Percentiles rank a stretch among this genome's conserved stretches.
phyloP scores from a whole-genome alignment of 2,797 vertebrate species.

The Spondyliosoma cantharus region DNA sequence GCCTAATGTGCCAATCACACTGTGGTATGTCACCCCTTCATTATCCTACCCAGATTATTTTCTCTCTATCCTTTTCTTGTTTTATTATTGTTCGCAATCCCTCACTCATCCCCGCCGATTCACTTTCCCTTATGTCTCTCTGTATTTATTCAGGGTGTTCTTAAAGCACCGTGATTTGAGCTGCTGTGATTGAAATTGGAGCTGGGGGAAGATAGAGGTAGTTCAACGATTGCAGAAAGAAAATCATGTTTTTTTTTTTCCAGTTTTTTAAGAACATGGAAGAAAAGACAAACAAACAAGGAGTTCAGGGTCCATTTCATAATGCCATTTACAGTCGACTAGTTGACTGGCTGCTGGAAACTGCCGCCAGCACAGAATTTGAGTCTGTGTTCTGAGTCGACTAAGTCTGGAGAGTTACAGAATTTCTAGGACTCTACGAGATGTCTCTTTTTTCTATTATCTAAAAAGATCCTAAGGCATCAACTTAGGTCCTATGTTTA shows the following conservation, averaged over 20 bases:
- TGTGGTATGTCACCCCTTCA: conserved; percentile 75
- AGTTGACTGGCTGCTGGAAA: not conserved
- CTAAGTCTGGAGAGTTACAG: not conserved
- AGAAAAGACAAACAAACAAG: not conserved
- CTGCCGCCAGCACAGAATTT: not conserved
- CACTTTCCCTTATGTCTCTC: conserved; percentile 14
- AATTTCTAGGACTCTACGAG: too few relatives aligned
- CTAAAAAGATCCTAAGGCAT: too few relatives aligned
- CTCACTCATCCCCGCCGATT: conserved; percentile 35
- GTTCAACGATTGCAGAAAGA: conserved; percentile 13
- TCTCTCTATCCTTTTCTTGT: conserved; percentile 62
- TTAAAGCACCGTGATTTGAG: conserved; percentile 29
- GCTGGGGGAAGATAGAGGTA: conserved; percentile 3
- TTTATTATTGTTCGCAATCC: conserved; percentile 49
- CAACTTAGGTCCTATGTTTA: not conserved
- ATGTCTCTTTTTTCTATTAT: too few relatives aligned
- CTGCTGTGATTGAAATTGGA: conserved; percentile 41
- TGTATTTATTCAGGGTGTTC: conserved; percentile 12
- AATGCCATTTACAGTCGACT: not conserved
- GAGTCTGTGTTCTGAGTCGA: not conserved
- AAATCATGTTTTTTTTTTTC: conserved; percentile 2
- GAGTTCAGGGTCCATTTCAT: conserved; percentile 8
- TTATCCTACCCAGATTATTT: conserved; percentile 81
- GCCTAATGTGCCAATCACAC: conserved; percentile 80
- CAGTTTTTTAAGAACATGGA: not conserved